These are phyloP conservation scores for Hoplodrina blanda DNA, from an alignment of 2,888 invertebrate genomes.

Conservation along the genomic window DNA sequence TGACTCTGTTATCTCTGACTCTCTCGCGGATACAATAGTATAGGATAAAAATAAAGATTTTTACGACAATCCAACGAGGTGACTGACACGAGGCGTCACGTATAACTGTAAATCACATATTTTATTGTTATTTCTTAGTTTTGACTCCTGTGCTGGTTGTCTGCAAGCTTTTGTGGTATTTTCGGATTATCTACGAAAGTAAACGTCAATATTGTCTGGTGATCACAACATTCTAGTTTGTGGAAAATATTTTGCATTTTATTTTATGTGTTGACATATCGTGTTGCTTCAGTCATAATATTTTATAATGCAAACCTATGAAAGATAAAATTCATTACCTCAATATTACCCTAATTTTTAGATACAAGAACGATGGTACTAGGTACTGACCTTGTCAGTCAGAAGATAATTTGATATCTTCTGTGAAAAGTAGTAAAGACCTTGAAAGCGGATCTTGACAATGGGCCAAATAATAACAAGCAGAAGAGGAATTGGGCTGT, in stretches of 20 bases:
- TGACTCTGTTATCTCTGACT: constrained; percentile 34
- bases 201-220: constrained; percentile 31
- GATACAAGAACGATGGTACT: neutral
- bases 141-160: constrained; percentile 47
- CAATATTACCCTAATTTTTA: neutral
- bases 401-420: neutral
- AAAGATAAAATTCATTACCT: neutral
- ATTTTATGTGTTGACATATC: constrained; percentile 19
- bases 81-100: constrained; percentile 57
- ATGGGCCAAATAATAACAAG: no score
- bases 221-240: constrained; percentile 39
- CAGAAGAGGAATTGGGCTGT: no score
- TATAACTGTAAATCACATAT: constrained; percentile 55
- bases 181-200: constrained; percentile 52
- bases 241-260: constrained; percentile 36
- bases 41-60: constrained; percentile 59
- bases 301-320: neutral
- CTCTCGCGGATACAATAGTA: constrained; percentile 49
- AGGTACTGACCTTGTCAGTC: neutral
- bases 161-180: constrained; percentile 52
- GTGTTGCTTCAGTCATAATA: constrained; percentile 16
- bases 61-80: constrained; percentile 60
- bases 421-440: neutral
- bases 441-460: neutral
- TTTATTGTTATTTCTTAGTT: constrained; percentile 61